These are phyloP conservation scores for Pachypsylla venusta DNA, from an alignment of 1,140 invertebrate species.

Conservation along the genomic window DNA sequence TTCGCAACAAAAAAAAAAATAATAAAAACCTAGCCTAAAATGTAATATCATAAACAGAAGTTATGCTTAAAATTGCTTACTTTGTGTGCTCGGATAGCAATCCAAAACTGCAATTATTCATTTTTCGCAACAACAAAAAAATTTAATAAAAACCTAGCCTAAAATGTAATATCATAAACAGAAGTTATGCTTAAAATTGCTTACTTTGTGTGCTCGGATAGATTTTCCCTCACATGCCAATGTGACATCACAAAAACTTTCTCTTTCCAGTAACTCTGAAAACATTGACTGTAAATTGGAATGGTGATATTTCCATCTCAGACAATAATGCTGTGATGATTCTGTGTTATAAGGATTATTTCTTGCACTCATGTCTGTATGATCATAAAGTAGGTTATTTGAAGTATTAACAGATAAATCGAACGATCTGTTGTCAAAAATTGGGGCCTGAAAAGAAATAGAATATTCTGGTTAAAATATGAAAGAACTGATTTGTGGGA, in stretches of 20 bases:
- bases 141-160: too few species aligned
- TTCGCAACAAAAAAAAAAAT: too few species aligned
- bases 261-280: slow-evolving; percentile 66
- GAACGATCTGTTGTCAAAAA: background rate
- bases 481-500: too few species aligned
- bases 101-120: too few species aligned
- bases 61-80: slow-evolving; percentile 36
- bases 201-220: slow-evolving; percentile 74
- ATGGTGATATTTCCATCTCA: slow-evolving; percentile 83
- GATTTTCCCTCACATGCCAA: slow-evolving; percentile 76
- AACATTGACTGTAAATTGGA: slow-evolving; percentile 74
- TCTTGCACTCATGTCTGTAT: background rate
- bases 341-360: background rate
- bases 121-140: too few species aligned
- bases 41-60: too few species aligned
- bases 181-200: too few species aligned
- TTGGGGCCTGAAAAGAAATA: background rate
- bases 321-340: slow-evolving; percentile 65
- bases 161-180: too few species aligned
- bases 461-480: too few species aligned
- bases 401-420: background rate
- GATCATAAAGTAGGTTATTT: background rate
- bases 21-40: too few species aligned
- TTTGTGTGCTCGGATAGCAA: slow-evolving; percentile 77
- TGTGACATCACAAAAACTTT: slow-evolving; percentile 81